Percentiles rank a stretch among this genome's conserved stretches.
Conservation (phyloP, 2,888 invertebrate genomes). For the Agapostemon virescens region DNA sequence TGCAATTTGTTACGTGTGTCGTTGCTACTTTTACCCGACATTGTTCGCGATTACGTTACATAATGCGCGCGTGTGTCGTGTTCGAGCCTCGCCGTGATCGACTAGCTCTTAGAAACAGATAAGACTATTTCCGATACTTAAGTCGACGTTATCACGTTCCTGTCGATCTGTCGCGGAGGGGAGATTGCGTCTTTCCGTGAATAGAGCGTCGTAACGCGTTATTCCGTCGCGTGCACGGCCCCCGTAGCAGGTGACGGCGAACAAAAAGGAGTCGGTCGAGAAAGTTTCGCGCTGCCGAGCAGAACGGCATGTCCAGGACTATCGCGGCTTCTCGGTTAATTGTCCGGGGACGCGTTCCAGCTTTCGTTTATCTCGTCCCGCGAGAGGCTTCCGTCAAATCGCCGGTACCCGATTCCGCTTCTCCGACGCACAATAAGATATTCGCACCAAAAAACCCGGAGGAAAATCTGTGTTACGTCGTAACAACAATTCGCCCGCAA, state of each 20-base stretch:
- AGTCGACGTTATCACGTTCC: conserved; percentile 30
- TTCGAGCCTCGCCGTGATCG: neutral
- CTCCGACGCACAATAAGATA: no score
- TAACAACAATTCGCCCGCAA: no score
- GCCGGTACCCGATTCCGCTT: conserved; percentile 5
- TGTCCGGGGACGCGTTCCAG: conserved; percentile 52
- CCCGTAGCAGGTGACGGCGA: conserved; percentile 40
- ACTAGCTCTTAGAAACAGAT: neutral
- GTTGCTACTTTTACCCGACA: neutral
- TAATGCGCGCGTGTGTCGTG: neutral
- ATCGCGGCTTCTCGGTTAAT: conserved; percentile 51
- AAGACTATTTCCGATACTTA: conserved; percentile 27
- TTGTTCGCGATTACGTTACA: neutral
- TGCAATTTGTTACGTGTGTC: neutral
- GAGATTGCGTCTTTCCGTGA: conserved; percentile 47
- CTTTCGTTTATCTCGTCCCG: conserved; percentile 51
- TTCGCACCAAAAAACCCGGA: no score
- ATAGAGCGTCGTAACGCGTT: conserved; percentile 45
- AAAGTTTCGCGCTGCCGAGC: conserved; percentile 61
- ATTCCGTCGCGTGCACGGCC: conserved; percentile 44
- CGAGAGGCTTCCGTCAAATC: conserved; percentile 42
- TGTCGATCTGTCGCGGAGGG: conserved; percentile 29
- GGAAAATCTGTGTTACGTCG: no score
- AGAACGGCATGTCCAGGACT: conserved; percentile 47
- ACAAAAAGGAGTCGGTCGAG: conserved; percentile 52